Evolutionary conservation across 2,797 vertebrate genomes (phyloP).

Genomic region (Macropus fuliginosus): DNA sequence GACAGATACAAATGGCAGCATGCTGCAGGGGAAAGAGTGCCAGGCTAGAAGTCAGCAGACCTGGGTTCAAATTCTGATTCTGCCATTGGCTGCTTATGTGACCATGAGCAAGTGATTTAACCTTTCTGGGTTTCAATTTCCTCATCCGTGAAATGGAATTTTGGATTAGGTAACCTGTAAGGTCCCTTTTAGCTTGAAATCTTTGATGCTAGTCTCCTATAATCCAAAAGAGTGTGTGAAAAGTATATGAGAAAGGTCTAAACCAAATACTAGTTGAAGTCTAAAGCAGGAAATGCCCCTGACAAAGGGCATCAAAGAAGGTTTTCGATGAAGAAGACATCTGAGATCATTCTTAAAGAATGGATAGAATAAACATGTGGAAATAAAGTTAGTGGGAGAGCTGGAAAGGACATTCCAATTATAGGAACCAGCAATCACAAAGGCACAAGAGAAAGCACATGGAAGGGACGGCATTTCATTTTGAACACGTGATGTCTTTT

Average conservation of each 20-base stretch:
- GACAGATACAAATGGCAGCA: neutral
- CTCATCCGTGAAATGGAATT: neutral
- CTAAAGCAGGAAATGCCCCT: neutral
- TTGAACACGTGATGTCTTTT: neutral
- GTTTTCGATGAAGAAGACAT: neutral
- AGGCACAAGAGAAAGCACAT: neutral
- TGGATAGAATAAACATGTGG: neutral
- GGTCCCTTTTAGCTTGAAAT: neutral
- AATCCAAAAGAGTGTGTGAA: neutral
- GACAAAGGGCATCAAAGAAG: neutral
- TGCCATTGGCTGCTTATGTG: neutral
- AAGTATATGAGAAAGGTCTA: neutral
- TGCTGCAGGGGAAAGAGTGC: neutral
- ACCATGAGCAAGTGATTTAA: neutral
- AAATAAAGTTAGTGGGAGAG: neutral
- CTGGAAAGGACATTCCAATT: neutral
- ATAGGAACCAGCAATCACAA: neutral
- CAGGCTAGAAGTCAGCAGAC: neutral
- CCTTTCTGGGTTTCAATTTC: neutral
- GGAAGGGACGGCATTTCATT: conserved; percentile 16
- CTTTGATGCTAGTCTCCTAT: neutral
- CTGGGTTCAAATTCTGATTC: neutral
- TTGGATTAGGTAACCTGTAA: neutral
- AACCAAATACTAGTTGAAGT: neutral
- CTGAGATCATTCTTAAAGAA: neutral